Evolutionary conservation across 2,888 invertebrate species (phyloP), one percentile per base, ranked within the genome.

Genomic region (Automeris io): DNA sequence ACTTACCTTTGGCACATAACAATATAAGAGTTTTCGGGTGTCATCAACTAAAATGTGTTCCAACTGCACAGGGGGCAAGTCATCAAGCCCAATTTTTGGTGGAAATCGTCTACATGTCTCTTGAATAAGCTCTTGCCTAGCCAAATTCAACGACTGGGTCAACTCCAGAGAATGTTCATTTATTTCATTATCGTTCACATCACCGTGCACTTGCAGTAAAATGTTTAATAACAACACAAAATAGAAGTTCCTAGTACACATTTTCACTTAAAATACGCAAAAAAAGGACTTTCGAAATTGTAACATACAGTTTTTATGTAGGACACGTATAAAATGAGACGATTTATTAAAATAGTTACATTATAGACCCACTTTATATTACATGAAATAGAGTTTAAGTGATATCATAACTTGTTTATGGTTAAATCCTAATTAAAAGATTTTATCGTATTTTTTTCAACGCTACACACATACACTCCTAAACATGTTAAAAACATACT

Each of bases 1-100:
- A 42, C 87, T 87, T 87, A 95, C 95, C 91, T 97, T 97, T 42
- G 97, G 97, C 47, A 97, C 95, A 74, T 96, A 96, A 69, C 97
- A 97, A 66, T 97, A 97, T 8, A 97, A 83, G 9, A 97, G 86
- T 69, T 93, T 93, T 62, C 95, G 94, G 42, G 90, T 88, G 56
- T 94, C 93, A 69, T 97, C 95, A 12, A 97, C 92, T 45, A 96
- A 83, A 70, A 96, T 90, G 63, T 96, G 95, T 60, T 93, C 91
- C 59, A 95, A 88, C 52, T 91, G 89, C 40, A 83, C 86, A 8
- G 88, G 80, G 19, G 80, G 77, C 31, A 90, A 60, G 43, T 88
- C 76, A 43, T 87, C 77, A n/a, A 89, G 41, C 5, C 62, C 62
- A 23, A 69, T 68, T 40, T 61, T 74, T 23, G 83, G 77, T 3